phyloP scores from a whole-genome alignment of 2,888 invertebrate genomes.

The Spilarctia lutea region DNA sequence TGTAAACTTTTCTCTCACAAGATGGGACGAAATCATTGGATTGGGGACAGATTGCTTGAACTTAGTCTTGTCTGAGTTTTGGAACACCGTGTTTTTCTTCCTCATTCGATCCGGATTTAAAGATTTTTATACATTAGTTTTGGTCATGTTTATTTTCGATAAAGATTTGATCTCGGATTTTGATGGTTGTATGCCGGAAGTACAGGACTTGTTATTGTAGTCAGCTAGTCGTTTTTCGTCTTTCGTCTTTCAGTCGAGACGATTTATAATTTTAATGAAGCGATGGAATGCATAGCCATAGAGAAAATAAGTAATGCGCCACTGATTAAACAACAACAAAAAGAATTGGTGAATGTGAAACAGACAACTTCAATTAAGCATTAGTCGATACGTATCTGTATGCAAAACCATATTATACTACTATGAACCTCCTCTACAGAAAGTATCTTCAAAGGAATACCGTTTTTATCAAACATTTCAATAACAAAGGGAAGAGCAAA shows the following conservation, averaged over 20 bases:
- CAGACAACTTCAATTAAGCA: not conserved
- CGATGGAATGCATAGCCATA: not conserved
- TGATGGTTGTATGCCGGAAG: not conserved
- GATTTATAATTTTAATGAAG: not conserved
- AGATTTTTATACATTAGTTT: not conserved
- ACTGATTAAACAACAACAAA: not conserved
- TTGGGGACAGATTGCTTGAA: slow-evolving; percentile 49
- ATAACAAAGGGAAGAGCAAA: slow-evolving; percentile 23
- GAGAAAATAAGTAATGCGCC: not conserved
- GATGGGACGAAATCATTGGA: slow-evolving; percentile 65
- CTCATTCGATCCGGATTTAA: not conserved
- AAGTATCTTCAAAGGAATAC: not conserved
- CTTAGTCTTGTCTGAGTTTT: slow-evolving; percentile 30
- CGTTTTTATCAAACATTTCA: not conserved
- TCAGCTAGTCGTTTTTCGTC: too few species aligned
- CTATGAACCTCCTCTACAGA: not conserved
- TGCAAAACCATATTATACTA: not conserved
- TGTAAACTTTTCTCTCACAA: slow-evolving; percentile 74
- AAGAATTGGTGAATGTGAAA: not conserved
- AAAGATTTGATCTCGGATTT: not conserved
- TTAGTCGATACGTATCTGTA: not conserved
- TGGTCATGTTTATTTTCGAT: not conserved
- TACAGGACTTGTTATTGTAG: too few species aligned
- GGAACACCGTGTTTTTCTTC: slow-evolving; percentile 7
- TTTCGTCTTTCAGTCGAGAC: too few species aligned